Conservation (phyloP, 2,797 vertebrate species). For the Alectoris magna region DNA sequence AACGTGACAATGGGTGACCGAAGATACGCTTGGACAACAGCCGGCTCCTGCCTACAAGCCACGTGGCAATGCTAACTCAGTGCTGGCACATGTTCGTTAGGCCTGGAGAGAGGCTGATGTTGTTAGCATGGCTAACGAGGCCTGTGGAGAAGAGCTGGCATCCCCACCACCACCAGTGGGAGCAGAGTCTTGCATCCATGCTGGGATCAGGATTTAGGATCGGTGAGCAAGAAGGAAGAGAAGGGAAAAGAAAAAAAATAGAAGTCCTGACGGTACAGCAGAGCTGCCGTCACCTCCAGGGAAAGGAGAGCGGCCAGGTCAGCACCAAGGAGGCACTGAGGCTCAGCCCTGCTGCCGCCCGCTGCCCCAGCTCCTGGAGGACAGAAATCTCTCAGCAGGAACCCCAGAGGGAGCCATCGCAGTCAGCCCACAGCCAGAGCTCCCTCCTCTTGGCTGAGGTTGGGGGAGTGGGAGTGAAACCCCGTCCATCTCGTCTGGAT, state of each 20-base stretch:
- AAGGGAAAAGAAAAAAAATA: not conserved
- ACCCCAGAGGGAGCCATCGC: not conserved
- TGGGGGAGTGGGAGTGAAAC: not conserved
- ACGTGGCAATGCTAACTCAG: accelerated
- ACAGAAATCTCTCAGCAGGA: not conserved
- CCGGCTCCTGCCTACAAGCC: not conserved
- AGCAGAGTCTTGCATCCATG: not conserved
- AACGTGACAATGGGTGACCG: accelerated
- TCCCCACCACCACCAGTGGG: not conserved
- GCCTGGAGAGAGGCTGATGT: not conserved
- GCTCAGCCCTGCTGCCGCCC: not conserved
- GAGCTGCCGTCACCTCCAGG: not conserved
- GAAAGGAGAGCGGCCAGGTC: no score
- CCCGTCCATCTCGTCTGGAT: not conserved
- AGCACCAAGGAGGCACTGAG: no score
- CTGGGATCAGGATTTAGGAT: not conserved
- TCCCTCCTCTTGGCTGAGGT: not conserved
- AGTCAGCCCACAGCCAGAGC: not conserved
- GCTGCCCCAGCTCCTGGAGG: not conserved
- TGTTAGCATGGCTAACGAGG: not conserved
- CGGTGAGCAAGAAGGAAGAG: not conserved
- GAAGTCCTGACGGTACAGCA: not conserved
- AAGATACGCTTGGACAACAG: not conserved
- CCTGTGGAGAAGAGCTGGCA: not conserved
- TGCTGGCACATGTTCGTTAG: not conserved